These are phyloP conservation scores for Scelioninae gen. 1 DNA, from an alignment of 2,888 invertebrate genomes.

Conservation along the genomic window DNA sequence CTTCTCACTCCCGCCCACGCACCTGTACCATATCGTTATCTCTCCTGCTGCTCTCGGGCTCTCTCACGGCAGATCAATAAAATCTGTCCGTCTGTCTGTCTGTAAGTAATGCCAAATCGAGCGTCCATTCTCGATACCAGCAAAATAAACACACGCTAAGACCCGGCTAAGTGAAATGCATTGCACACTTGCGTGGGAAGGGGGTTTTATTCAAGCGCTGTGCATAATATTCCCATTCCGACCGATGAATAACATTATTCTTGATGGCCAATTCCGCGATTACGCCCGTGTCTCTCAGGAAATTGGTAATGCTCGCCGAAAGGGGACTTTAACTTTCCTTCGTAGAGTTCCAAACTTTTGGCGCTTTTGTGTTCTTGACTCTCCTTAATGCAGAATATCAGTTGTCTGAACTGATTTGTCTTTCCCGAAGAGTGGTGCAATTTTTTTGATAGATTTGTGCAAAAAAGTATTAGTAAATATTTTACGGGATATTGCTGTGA, in stretches of 20 bases:
- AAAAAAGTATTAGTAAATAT: too few relatives aligned
- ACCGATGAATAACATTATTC: constrained; percentile 51
- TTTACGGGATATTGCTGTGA: too few relatives aligned
- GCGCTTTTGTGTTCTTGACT: neutral
- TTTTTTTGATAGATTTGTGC: too few relatives aligned
- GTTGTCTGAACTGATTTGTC: neutral
- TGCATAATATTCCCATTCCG: constrained; percentile 58
- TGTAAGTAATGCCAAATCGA: constrained; percentile 82
- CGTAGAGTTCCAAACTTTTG: constrained; percentile 1
- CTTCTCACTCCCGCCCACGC: constrained; percentile 15
- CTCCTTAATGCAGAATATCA: neutral
- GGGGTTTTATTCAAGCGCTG: constrained; percentile 15
- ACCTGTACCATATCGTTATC: constrained; percentile 57
- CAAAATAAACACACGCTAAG: constrained; percentile 42
- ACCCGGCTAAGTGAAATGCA: constrained; percentile 39
- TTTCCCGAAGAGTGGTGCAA: too few relatives aligned
- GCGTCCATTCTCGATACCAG: constrained; percentile 70
- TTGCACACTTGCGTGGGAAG: constrained; percentile 30
- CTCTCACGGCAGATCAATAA: constrained; percentile 82
- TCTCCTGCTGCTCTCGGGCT: constrained; percentile 24
- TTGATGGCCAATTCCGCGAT: constrained; percentile 50
- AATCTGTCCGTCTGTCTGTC: constrained; percentile 78
- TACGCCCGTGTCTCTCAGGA: constrained; percentile 36
- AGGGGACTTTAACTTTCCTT: constrained; percentile 34
- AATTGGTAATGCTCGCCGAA: constrained; percentile 44